phyloP scores from a whole-genome alignment of 2,888 invertebrate genomes.

The Automeris io region DNA sequence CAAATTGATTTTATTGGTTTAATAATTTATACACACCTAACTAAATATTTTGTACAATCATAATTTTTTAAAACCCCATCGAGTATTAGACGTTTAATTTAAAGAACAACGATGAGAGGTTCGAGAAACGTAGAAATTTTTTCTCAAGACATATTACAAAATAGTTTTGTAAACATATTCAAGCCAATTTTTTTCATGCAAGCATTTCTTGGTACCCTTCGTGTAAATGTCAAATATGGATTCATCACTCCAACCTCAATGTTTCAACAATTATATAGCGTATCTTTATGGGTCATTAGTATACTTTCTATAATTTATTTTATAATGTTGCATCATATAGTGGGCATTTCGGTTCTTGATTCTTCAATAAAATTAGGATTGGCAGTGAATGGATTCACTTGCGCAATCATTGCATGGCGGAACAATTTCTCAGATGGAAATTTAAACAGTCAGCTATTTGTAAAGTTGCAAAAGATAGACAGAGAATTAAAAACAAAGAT shows the following conservation, averaged over 20 bases:
- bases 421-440: constrained; percentile 24
- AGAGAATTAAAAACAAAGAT: constrained; percentile 30
- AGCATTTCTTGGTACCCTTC: constrained; percentile 33
- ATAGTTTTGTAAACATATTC: background rate
- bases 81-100: background rate
- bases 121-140: constrained; percentile 14
- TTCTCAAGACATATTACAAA: constrained; percentile 6
- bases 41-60: too few species aligned
- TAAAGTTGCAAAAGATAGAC: constrained; percentile 50
- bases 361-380: constrained; percentile 29
- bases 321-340: constrained; percentile 21
- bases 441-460: constrained; percentile 35
- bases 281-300: constrained; percentile 28
- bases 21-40: too few species aligned
- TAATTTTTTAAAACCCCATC: too few species aligned
- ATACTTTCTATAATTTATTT: constrained; percentile 20
- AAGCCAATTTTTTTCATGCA: constrained; percentile 29
- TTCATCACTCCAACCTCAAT: constrained; percentile 35
- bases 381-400: constrained; percentile 23
- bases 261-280: constrained; percentile 30
- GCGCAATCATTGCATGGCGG: constrained; percentile 24
- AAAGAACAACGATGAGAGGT: constrained; percentile 9
- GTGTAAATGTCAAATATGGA: constrained; percentile 37
- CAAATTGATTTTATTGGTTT: background rate
- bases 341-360: constrained; percentile 21